Base-by-base conservation (phyloP, 2,797 vertebrate genomes). In the Sebastes hopkinsi region DNA sequence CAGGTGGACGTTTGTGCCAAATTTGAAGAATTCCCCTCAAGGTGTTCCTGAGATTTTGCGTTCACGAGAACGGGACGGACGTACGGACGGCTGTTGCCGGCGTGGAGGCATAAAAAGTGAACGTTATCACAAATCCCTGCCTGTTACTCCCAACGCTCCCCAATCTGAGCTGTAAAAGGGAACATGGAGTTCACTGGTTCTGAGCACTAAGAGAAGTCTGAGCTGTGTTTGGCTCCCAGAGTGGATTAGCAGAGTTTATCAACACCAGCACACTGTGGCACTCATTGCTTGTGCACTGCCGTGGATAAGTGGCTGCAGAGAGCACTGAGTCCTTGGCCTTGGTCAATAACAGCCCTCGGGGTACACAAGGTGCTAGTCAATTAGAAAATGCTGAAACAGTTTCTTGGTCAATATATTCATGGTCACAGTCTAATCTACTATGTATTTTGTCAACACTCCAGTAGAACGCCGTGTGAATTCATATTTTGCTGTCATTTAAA, bases 161-260 rank as follows among this genome's bases (percentile, higher is more conserved):
- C 27, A 77, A 79, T 87, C 81, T 83, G 67, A 34, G 55, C 67
- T 20, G 56, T 62, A 71, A 85, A 79, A 86, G 67, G 71, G 58
- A 83, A 77, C 76, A 72, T 78, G 82, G 78, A 77, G 83, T 23
- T 20, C 10, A 16, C 77, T 85, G 82, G 58, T 75, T 58, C 36
- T 80, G 74, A 82, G 82, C 79, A 34, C 66, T 72, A 36, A 84
- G 66, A 82, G 87, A 72, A 88, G 85, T 73, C 42, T 76, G 34
- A 64, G 78, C 85, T 76, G 79, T 66, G 83, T 55, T 83, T 66
- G 77, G 60, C 65, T 89, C 87, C 90, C 86, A 67, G 79, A 89
- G 88, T 88, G 89, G 91, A 93, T 93, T 92, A 93, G 85, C 67
- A 75, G 88, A 92, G 91, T 93, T 93, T 94, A 94, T 94, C 93